Evolutionary conservation across 2,888 invertebrate species (phyloP), one percentile per base, ranked within the genome.

Genomic region (Glyphotaelius pellucidus): DNA sequence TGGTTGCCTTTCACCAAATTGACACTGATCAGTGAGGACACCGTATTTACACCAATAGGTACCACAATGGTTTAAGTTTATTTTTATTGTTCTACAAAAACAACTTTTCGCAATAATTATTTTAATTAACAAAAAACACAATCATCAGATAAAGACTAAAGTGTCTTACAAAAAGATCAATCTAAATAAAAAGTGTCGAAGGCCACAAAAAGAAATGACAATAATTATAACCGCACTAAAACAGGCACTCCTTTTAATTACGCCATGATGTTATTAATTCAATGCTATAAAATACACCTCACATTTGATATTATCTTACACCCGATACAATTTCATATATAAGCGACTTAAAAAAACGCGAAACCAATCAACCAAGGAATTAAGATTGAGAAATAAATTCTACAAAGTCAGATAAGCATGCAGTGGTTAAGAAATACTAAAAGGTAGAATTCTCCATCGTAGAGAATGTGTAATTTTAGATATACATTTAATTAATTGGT

Each of bases 401-500:
- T 35, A 35, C n/a, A 25, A 35, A 12, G 15, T 83, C 83, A 83
- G 67, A 67, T 83, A 83, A 35, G 35, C 83, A 25, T 5, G 19
- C 83, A 3, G 9, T 25, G 67, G 25, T 83, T 83, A 11, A 25
- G 83, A 32, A 83, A 83, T 38, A 83, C 4, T 31, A 83, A 83
- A 38, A 35, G 9, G 83, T 32, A 19, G 19, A 83, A 83, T 83
- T 32, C 38, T 83, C 31, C 35, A 35, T 19, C 1, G 15, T 11
- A n/a, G 35, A 19, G 35, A 83, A 35, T 38, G 83, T 83, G 35
- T 38, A 35, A 35, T 83, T 35, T 83, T 83, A 35, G 31, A 83
- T 83, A 83, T 32, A 35, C 4, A 83, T 83, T 83, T 83, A 11
- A 83, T 83, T 83, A 83, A 83, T 83, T 35, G 83, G 32, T 83